Percentiles rank a stretch among this genome's conserved stretches.
Evolutionary conservation across 2,888 invertebrate species (phyloP).

Genomic region (Noctua fimbriata): DNA sequence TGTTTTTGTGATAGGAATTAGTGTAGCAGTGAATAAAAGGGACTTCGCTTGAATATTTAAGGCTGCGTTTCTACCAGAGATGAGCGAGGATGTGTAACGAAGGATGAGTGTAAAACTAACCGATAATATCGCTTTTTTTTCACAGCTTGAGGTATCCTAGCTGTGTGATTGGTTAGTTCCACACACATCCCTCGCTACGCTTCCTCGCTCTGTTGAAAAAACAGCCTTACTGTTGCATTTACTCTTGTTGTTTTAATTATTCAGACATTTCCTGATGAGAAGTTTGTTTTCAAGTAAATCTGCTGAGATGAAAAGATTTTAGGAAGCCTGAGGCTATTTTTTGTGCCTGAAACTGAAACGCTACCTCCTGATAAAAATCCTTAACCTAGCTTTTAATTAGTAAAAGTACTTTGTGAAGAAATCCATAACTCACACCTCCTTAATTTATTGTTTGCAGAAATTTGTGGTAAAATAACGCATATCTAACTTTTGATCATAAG

Average conservation of each 20-base stretch:
- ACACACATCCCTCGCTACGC: too few species aligned
- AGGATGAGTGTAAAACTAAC: too few species aligned
- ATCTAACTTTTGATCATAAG: conserved; percentile 53
- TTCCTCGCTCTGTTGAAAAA: too few species aligned
- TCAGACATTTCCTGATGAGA: conserved; percentile 16
- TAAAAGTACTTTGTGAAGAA: conserved; percentile 29
- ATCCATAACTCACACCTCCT: conserved; percentile 10
- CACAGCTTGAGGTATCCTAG: too few species aligned
- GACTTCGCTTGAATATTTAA: conserved; percentile 43
- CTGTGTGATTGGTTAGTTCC: too few species aligned
- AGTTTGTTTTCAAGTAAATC: conserved; percentile 19
- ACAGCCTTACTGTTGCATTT: conserved; percentile 22
- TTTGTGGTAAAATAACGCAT: conserved; percentile 41
- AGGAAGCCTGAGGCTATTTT: conserved; percentile 8
- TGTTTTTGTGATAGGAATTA: conserved; percentile 67
- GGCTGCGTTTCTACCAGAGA: too few species aligned
- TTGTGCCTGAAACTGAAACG: conserved; percentile 7
- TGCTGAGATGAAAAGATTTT: conserved; percentile 15
- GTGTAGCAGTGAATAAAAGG: conserved; percentile 54
- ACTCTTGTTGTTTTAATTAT: conserved; percentile 44
- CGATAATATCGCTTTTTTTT: too few species aligned
- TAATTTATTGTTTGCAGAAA: conserved; percentile 41
- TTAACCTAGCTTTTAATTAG: conserved; percentile 33
- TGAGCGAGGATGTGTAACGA: too few species aligned
- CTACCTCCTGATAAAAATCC: conserved; percentile 10